phyloP scores from a whole-genome alignment of 2,888 invertebrate genomes.

The Cotesia congregata region DNA sequence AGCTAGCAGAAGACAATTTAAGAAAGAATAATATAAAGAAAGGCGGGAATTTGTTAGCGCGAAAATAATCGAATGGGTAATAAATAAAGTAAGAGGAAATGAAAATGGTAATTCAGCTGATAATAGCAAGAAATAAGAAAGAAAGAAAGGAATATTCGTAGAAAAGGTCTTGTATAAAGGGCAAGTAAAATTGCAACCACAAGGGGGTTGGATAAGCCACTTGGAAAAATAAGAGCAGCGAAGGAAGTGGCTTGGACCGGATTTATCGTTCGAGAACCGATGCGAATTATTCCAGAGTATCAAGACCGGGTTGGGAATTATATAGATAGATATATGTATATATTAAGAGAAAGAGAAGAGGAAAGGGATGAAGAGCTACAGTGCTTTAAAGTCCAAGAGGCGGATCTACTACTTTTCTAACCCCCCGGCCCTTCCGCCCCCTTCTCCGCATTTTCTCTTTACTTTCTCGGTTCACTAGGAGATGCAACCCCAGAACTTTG shows the following conservation, averaged over 20 bases:
- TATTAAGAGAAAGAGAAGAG: conserved; percentile 6
- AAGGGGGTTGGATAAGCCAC: conserved; percentile 38
- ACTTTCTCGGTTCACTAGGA: conserved; percentile 19
- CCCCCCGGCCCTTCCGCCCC: background rate
- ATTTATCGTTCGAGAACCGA: conserved; percentile 39
- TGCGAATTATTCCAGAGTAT: conserved; percentile 36
- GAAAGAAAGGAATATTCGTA: conserved; percentile 26
- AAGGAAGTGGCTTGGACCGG: conserved; percentile 40
- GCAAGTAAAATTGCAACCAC: conserved; percentile 35
- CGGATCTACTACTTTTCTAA: conserved; percentile 15
- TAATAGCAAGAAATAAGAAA: conserved; percentile 28
- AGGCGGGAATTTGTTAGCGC: conserved; percentile 22
- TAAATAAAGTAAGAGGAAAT: conserved; percentile 26
- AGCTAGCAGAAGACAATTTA: too few relatives aligned
- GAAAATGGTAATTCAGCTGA: conserved; percentile 40
- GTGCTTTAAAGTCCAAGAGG: conserved; percentile 29
- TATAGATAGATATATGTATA: background rate
- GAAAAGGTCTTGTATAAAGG: conserved; percentile 10
- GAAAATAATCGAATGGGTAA: conserved; percentile 27
- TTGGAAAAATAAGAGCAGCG: conserved; percentile 37
- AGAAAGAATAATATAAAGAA: background rate
- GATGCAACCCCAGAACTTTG: conserved; percentile 39
- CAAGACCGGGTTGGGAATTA: conserved; percentile 13
- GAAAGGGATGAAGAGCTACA: conserved; percentile 2
- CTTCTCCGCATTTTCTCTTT: background rate